Base-by-base conservation (phyloP, 2,888 invertebrate genomes). In the Euzophera pinguis region DNA sequence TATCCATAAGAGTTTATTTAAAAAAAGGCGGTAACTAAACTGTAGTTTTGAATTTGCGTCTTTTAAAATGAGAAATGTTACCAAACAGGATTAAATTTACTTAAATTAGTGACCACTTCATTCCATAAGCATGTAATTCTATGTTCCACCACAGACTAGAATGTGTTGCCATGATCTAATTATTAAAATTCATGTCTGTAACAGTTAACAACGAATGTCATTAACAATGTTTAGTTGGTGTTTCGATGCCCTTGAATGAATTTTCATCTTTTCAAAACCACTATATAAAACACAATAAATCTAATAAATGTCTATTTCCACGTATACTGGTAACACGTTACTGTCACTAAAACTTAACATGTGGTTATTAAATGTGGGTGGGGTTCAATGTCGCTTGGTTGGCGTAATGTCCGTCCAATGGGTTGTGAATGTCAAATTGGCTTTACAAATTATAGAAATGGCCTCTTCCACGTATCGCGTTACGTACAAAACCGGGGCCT, bases 401-500 rank as follows among this genome's bases (percentile, higher is more conserved):
- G 71, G 75, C 76, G 71, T 74, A 22, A 70, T 71, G 69, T 74
- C 66, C 78, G 78, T 81, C 70, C 59, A 64, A 59, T 68, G 79
- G 75, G 82, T 71, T 84, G 81, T 84, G 84, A 78, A 76, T 89
- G 88, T 85, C 79, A 87, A 80, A 81, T 83, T 87, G 84, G 84
- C 87, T 89, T 89, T 89, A 82, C 71, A 79, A 82, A 82, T 90
- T 91, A 82, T 91, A 90, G 91, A 88, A 88, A 84, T 91, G 93
- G 91, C 91, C 92, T 81, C 92, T 93, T 78, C 97, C 97, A 75
- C 95, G 95, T 92, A 94, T 97, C 90, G 95, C 95, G 84, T 94
- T 97, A 80, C 95, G 96, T 87, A 95, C 95, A 89, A 94, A 94
- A 87, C 94, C 96, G 70, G 96, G 96, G 75, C 94, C 94, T 75